A percentile compares a stretch with the other conserved stretches of the same genome.
Conservation (phyloP, 2,797 vertebrate genomes). For the Vespertilio murinus region DNA sequence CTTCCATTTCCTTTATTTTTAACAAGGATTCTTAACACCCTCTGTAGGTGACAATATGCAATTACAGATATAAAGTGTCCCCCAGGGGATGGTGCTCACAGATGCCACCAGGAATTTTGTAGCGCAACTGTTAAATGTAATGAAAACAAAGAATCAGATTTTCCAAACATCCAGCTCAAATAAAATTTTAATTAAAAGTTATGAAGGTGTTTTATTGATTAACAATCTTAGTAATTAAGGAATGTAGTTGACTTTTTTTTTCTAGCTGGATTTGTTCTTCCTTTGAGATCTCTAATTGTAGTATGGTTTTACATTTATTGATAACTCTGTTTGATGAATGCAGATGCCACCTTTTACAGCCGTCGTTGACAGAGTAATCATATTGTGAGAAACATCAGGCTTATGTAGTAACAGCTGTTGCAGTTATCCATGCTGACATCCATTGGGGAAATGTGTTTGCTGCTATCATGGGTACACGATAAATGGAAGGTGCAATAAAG, state of each 20-base stretch:
- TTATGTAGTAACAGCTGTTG: conserved; percentile 97
- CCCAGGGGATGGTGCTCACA: conserved; percentile 88
- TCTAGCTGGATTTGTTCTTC: conserved; percentile 89
- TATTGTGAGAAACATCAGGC: conserved; percentile 94
- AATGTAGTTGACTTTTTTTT: conserved; percentile 87
- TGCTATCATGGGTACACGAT: conserved; percentile 90
- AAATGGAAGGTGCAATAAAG: conserved; percentile 91
- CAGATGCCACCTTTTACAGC: conserved; percentile 93
- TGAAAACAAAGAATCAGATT: conserved; percentile 87
- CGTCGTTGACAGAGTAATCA: conserved; percentile 97
- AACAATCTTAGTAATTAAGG: conserved; percentile 94
- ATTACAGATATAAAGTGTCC: conserved; percentile 95
- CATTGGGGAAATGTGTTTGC: conserved; percentile 93
- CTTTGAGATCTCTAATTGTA: conserved; percentile 94
- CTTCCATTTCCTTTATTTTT: conserved; percentile 89
- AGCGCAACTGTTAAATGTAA: conserved; percentile 87
- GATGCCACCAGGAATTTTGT: conserved; percentile 89
- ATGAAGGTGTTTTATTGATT: conserved; percentile 94
- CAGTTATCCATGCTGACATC: conserved; percentile 89
- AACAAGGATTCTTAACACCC: conserved; percentile 99
- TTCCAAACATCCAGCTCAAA: conserved; percentile 89
- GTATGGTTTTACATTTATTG: conserved; percentile 92
- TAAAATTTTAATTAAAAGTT: conserved; percentile 95
- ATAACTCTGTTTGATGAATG: conserved; percentile 97
- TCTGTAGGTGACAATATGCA: conserved; percentile 99